Percentiles rank a stretch among this genome's conserved stretches.
Evolutionary conservation across 2,113 vertebrate genomes (phyloP).

Genomic region (Campylomormyrus tamandua): DNA sequence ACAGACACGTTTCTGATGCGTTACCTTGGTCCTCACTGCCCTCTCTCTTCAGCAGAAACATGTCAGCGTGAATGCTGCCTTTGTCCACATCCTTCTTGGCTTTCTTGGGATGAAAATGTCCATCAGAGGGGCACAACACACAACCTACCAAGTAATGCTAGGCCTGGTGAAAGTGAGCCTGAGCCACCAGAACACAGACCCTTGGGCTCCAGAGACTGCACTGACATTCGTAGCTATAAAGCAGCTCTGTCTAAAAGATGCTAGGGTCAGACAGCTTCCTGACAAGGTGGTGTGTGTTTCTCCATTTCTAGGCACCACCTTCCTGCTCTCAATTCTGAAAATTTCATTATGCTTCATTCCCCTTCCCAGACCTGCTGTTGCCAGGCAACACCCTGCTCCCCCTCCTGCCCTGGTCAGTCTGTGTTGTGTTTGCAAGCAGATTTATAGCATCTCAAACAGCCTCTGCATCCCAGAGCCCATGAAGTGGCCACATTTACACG

Average conservation of each 20-base stretch:
- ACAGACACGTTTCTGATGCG: neutral
- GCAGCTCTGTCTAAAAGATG: neutral
- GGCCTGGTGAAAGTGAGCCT: neutral
- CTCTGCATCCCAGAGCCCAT: neutral
- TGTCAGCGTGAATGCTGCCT: slow-evolving; percentile 83
- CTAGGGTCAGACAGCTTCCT: neutral
- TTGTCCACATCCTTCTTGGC: slow-evolving; percentile 91
- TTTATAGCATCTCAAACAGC: neutral
- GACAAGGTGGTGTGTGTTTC: neutral
- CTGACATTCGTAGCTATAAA: neutral
- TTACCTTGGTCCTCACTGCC: slow-evolving; percentile 68
- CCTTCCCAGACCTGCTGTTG: slow-evolving; percentile 13
- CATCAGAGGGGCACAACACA: neutral
- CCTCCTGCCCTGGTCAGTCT: slow-evolving; percentile 8
- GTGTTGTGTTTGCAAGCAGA: neutral
- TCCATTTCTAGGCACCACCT: neutral
- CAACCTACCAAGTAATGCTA: neutral
- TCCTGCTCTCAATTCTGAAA: neutral
- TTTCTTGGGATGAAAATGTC: slow-evolving; percentile 57
- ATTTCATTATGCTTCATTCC: neutral
- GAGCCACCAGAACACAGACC: neutral
- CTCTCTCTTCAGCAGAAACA: slow-evolving; percentile 79
- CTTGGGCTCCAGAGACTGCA: neutral
- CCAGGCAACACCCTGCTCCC: slow-evolving; percentile 17
- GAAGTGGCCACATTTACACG: neutral